phyloP scores from a whole-genome alignment of 2,113 vertebrate genomes.

The Oreotrochilus melanogaster region DNA sequence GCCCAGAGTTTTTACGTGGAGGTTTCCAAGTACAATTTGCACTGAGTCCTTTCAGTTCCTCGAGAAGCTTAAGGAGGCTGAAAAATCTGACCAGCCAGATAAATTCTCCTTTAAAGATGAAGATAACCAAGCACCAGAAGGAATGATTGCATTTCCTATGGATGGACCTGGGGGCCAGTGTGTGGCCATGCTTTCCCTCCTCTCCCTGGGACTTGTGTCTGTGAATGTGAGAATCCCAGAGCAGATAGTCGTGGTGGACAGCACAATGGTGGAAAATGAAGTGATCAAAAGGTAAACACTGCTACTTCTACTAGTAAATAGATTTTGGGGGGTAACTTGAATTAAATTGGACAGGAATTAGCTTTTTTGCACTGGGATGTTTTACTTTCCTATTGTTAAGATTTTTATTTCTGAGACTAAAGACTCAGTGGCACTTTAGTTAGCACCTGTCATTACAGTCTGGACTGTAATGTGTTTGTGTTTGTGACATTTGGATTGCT shows the following conservation, averaged over 20 bases:
- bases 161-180: constrained; percentile 90
- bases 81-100: constrained; percentile 70
- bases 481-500: background rate
- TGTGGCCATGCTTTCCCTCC: constrained; percentile 81
- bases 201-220: constrained; percentile 87
- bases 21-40: constrained; percentile 87
- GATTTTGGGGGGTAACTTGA: background rate
- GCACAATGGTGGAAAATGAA: constrained; percentile 88
- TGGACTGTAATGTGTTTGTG: background rate
- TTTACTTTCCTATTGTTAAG: background rate
- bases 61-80: constrained; percentile 72
- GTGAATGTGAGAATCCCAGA: constrained; percentile 89
- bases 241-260: constrained; percentile 95
- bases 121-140: constrained; percentile 52
- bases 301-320: background rate
- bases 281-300: constrained; percentile 82
- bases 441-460: background rate
- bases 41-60: constrained; percentile 88
- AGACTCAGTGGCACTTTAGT: background rate
- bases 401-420: constrained; percentile 2
- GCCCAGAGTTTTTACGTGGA: constrained; percentile 89
- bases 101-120: constrained; percentile 80
- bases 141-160: constrained; percentile 83
- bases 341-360: background rate
- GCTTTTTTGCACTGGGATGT: background rate